Conservation (phyloP, 2,797 vertebrate species). For the Orientallactaga sibirica region DNA sequence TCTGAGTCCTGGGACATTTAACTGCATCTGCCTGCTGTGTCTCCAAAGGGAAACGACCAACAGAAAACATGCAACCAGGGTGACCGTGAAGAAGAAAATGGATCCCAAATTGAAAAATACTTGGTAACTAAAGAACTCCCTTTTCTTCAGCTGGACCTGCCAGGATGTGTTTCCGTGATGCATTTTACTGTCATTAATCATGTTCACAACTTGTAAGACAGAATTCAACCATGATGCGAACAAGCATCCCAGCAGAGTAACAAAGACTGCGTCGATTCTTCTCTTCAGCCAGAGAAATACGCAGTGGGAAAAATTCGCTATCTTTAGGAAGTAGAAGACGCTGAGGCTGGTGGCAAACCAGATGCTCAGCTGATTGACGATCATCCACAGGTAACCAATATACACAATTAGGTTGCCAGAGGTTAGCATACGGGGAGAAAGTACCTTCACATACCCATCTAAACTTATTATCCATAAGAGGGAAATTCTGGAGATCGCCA, state of each 20-base stretch:
- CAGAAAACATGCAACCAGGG: slow-evolving; percentile 45
- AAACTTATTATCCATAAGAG: slow-evolving; percentile 8
- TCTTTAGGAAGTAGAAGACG: slow-evolving; percentile 73
- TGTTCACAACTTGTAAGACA: accelerated
- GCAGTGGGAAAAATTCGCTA: slow-evolving; percentile 67
- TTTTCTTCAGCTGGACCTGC: accelerated
- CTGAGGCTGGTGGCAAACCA: slow-evolving; percentile 71
- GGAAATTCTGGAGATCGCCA: slow-evolving; percentile 68
- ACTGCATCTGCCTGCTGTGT: slow-evolving; percentile 62
- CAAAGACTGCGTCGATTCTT: not conserved
- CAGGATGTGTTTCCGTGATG: accelerated
- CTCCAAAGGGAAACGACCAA: slow-evolving; percentile 84
- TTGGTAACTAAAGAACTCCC: accelerated
- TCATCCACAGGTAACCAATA: not conserved
- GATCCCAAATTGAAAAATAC: accelerated
- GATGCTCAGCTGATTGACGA: slow-evolving; percentile 1
- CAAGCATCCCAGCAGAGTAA: slow-evolving; percentile 39
- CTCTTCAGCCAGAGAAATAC: slow-evolving; percentile 73
- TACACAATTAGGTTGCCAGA: not conserved
- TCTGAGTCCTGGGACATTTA: not conserved
- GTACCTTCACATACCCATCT: not conserved
- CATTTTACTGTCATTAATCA: accelerated
- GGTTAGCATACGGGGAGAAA: not conserved
- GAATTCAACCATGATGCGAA: slow-evolving; percentile 35
- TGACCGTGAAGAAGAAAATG: not conserved